Evolutionary conservation across 2,888 invertebrate species (phyloP).

Genomic region (Nomada hirtipes): DNA sequence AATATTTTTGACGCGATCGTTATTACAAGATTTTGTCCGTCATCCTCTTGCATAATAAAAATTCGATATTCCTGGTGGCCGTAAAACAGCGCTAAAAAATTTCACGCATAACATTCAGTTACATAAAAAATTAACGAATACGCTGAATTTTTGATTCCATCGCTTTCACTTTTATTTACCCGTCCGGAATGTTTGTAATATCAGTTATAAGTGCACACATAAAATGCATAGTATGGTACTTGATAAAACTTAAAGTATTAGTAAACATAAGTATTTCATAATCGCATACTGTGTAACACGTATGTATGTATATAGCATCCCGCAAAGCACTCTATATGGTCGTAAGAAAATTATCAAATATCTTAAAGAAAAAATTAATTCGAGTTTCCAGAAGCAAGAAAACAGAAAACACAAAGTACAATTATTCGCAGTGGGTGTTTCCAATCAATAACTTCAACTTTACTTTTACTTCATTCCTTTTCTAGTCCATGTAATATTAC

Average conservation of each 20-base stretch:
- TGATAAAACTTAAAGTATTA: background rate
- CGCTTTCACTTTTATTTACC: slow-evolving; percentile 40
- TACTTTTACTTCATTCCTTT: no score
- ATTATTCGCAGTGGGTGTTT: no score
- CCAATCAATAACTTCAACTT: no score
- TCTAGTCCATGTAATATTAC: no score
- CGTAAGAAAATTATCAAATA: no score
- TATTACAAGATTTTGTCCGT: background rate
- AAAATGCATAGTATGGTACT: background rate
- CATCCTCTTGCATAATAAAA: slow-evolving; percentile 18
- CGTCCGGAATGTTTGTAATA: background rate
- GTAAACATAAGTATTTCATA: background rate
- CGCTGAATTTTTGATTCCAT: slow-evolving; percentile 20
- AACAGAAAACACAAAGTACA: no score
- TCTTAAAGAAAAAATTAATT: no score
- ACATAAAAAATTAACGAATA: slow-evolving; percentile 39
- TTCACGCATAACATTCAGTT: slow-evolving; percentile 8
- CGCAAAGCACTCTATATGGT: no score
- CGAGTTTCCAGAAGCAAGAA: no score
- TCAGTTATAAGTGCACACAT: background rate
- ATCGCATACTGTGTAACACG: background rate
- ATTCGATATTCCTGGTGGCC: slow-evolving; percentile 2
- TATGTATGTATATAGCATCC: no score
- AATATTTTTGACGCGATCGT: background rate
- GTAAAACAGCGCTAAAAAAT: slow-evolving; percentile 14